Evolutionary conservation across 2,888 invertebrate species (phyloP).

Genomic region (Temnothorax rugatulus): DNA sequence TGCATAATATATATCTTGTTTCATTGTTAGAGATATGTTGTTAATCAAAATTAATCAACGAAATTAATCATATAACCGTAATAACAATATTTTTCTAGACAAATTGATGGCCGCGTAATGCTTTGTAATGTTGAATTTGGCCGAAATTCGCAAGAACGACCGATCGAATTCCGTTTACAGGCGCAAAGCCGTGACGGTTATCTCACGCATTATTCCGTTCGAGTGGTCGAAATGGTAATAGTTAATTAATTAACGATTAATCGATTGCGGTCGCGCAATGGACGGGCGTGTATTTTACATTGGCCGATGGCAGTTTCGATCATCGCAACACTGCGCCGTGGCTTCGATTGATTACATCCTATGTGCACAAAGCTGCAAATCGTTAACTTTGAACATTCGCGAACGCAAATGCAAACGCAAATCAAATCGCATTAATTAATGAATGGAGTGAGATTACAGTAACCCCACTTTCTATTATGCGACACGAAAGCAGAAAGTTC

Average conservation of each 20-base stretch:
- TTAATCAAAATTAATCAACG: conserved; percentile 12
- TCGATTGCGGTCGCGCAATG: conserved; percentile 41
- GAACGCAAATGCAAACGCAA: conserved; percentile 28
- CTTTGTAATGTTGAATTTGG: neutral
- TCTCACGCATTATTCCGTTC: conserved; percentile 37
- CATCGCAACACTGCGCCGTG: conserved; percentile 1
- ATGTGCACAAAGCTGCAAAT: conserved; percentile 31
- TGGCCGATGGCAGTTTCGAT: conserved; percentile 36
- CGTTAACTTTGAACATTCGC: conserved; percentile 44
- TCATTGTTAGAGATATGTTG: neutral
- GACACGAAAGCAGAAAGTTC: conserved; percentile 16
- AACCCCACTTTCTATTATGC: conserved; percentile 24
- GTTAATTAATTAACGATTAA: conserved; percentile 55
- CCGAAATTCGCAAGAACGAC: neutral
- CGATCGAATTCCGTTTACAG: conserved; percentile 30
- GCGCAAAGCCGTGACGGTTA: conserved; percentile 32
- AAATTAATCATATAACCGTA: neutral
- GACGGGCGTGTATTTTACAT: conserved; percentile 19
- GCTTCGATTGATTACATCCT: conserved; percentile 40
- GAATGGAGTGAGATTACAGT: conserved; percentile 22
- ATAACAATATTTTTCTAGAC: conserved; percentile 9
- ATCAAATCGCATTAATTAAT: conserved; percentile 52
- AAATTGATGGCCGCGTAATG: neutral
- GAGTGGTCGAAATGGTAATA: conserved; percentile 37
- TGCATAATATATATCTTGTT: neutral